Conservation (phyloP, 2,113 vertebrate genomes). For the Coturnix japonica region DNA sequence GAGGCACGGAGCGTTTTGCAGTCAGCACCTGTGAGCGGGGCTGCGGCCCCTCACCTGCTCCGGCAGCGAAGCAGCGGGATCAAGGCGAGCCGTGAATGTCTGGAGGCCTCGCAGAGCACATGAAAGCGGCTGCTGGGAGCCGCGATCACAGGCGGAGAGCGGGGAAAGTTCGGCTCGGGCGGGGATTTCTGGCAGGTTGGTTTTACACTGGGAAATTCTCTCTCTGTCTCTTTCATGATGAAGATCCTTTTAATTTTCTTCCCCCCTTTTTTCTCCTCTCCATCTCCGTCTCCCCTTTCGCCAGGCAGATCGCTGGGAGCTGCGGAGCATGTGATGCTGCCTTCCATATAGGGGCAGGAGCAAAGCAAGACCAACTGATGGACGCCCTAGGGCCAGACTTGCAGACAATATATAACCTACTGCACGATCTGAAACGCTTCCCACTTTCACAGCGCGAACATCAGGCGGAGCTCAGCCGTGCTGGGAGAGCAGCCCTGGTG, state of each 20-base stretch:
- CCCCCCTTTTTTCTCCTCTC: not conserved
- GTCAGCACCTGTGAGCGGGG: not conserved
- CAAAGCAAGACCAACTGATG: conserved; percentile 73
- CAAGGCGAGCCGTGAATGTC: conserved; percentile 59
- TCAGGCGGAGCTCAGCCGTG: conserved; percentile 35
- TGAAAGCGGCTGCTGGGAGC: conserved; percentile 63
- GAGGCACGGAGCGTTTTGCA: not conserved
- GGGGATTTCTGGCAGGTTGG: conserved; percentile 54
- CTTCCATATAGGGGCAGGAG: conserved; percentile 77
- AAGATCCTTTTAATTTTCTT: conserved; percentile 14
- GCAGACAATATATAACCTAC: conserved; percentile 78
- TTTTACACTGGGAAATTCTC: conserved; percentile 64
- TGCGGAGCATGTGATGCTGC: conserved; percentile 70
- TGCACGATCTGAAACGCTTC: conserved; percentile 66
- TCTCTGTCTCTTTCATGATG: conserved; percentile 60
- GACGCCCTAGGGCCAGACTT: conserved; percentile 78
- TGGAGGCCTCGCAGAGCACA: conserved; percentile 40
- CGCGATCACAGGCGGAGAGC: conserved; percentile 28
- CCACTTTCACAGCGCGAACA: conserved; percentile 63
- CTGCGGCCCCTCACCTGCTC: not conserved
- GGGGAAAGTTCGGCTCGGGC: conserved; percentile 62
- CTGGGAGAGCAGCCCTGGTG: not conserved
- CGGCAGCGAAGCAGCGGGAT: not conserved
- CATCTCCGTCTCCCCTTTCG: conserved; percentile 27
- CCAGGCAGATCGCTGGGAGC: conserved; percentile 73